Conservation (phyloP, 1,140 invertebrate genomes). For the Cydia amplana region DNA sequence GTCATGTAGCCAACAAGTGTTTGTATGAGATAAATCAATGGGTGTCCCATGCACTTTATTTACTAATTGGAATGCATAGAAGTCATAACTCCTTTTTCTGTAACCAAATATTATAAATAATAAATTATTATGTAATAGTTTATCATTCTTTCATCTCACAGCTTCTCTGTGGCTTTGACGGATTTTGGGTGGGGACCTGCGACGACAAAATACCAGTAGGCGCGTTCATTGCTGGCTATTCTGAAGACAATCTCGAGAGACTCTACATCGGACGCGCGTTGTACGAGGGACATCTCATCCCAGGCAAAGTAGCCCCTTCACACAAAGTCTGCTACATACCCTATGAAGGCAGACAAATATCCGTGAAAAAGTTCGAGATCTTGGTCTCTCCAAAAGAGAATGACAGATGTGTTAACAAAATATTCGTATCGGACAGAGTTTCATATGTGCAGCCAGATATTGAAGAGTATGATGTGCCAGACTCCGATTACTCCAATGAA, state of each 20-base stretch:
- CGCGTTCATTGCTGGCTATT: conserved; percentile 83
- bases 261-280: conserved; percentile 82
- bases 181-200: conserved; percentile 82
- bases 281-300: conserved; percentile 82
- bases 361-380: conserved; percentile 49
- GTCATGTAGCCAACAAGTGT: too few relatives aligned
- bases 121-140: too few relatives aligned
- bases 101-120: not conserved
- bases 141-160: not conserved
- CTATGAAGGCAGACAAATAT: conserved; percentile 85
- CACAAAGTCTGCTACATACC: conserved; percentile 87
- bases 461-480: conserved; percentile 14
- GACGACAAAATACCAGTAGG: conserved; percentile 83
- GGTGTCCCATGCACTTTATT: not conserved
- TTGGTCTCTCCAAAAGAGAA: conserved; percentile 80
- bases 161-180: conserved; percentile 43
- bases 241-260: conserved; percentile 81
- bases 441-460: conserved; percentile 8
- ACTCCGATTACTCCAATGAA: conserved; percentile 22
- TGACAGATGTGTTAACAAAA: conserved; percentile 82
- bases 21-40: not conserved
- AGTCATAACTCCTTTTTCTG: not conserved
- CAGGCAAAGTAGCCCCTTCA: conserved; percentile 85
- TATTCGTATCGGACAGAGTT: conserved; percentile 81
- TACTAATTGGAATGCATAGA: too few relatives aligned